Evolutionary conservation across 92 coral and sea anemone genomes (phyloP), one percentile per base, ranked within the genome.

Genomic region (Scolanthus callimorphus): DNA sequence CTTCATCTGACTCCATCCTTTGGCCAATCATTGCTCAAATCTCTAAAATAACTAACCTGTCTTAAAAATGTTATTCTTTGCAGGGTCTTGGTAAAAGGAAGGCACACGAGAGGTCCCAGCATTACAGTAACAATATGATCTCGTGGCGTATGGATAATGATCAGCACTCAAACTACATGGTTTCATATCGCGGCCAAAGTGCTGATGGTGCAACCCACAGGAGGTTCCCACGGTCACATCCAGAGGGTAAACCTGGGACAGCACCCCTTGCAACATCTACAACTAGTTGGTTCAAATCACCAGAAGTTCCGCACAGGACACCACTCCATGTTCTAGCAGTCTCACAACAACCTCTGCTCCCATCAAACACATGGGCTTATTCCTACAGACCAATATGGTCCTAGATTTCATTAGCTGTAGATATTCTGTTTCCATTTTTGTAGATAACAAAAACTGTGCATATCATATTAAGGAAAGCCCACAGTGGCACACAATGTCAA

Each of bases 31-130:
- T n/a, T n/a, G n/a, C n/a, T n/a, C n/a, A n/a, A n/a, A n/a, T n/a
- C n/a, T n/a, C n/a, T n/a, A n/a, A n/a, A n/a, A n/a, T n/a, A n/a
- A n/a, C n/a, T n/a, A n/a, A n/a, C n/a, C n/a, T n/a, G n/a, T n/a
- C n/a, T n/a, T n/a, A n/a, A n/a, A n/a, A n/a, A n/a, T n/a, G 31
- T 48, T 4, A 2, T 25, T 28, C 26, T 25, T 54, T 56, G 6
- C 57, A 92, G 98, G 98, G 96, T 15, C 84, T 85, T 52, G 98
- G 98, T 2, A 79, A 81, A 65, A 78, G 73, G 59, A 76, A 64
- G 29, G 55, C 73, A 20, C 84, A 88, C 2, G 90, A 80, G 45
- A 71, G 80, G 49, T 78, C 86, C 27, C 85, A 92, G 54, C 91
- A 92, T 52, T 92, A 82, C 62, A 88, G 96, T 4, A 77, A 71